phyloP scores from a whole-genome alignment of 2,113 vertebrate genomes.

The Damaliscus lunatus region DNA sequence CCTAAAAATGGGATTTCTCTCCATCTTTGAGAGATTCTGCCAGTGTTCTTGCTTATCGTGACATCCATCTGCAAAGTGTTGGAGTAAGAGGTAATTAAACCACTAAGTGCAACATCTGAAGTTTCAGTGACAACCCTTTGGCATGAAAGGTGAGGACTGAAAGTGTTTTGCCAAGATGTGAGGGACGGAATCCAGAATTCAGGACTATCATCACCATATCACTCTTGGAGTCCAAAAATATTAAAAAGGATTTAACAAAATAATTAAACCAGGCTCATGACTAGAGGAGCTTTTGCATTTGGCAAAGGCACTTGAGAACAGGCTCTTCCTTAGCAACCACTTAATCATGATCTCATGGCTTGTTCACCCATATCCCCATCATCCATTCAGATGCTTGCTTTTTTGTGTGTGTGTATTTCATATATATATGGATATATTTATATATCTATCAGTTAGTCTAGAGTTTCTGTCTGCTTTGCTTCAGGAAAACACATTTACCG shows the following conservation, averaged over 20 bases:
- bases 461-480: not conserved
- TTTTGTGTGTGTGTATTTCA: not conserved
- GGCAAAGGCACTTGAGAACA: constrained; percentile 39
- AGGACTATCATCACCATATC: not conserved
- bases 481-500: not conserved
- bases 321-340: constrained; percentile 25
- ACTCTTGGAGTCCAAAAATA: constrained; percentile 50
- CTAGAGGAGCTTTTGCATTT: constrained; percentile 40
- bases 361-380: not conserved
- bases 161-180: constrained; percentile 20
- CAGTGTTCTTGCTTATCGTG: not conserved
- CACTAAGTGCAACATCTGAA: not conserved
- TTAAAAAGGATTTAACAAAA: constrained; percentile 43
- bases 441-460: not conserved
- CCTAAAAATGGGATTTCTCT: not conserved
- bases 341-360: constrained; percentile 16
- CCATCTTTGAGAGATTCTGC: not conserved
- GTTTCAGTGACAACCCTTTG: not conserved
- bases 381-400: not conserved
- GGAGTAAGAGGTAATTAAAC: not conserved
- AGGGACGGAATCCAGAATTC: constrained; percentile 31
- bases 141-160: not conserved
- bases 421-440: not conserved
- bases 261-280: constrained; percentile 53
- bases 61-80: not conserved